Evolutionary conservation across 2,888 invertebrate genomes (phyloP).

Genomic region (Amblyjoppa fuscipennis): DNA sequence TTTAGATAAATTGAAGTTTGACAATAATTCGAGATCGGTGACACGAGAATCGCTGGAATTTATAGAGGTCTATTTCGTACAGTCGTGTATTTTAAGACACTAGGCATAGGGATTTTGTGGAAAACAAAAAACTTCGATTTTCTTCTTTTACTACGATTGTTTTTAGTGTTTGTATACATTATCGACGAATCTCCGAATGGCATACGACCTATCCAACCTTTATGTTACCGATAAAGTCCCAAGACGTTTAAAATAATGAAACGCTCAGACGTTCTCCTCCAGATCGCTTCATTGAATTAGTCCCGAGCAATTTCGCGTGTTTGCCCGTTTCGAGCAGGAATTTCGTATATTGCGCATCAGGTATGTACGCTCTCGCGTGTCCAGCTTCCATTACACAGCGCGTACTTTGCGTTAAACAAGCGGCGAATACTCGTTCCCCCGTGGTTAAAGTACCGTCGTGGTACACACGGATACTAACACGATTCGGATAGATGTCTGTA

Average conservation of each 20-base stretch:
- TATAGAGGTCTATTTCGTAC: too few relatives aligned
- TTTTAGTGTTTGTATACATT: background rate
- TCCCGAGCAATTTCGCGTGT: constrained; percentile 59
- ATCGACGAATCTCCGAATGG: background rate
- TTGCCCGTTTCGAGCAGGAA: constrained; percentile 43
- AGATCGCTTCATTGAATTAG: constrained; percentile 53
- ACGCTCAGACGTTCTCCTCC: background rate
- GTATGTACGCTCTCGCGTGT: constrained; percentile 55
- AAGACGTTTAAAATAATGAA: background rate
- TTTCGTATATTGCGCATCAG: constrained; percentile 47
- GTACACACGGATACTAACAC: constrained; percentile 10
- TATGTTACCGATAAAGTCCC: background rate
- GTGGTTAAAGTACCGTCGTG: constrained; percentile 55
- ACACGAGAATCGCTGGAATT: too few relatives aligned
- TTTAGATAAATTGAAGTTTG: too few relatives aligned
- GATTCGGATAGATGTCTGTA: background rate
- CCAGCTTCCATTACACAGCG: constrained; percentile 58
- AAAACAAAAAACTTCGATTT: background rate
- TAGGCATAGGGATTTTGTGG: background rate
- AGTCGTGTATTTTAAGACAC: background rate
- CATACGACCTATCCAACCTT: background rate
- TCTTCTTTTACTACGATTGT: background rate
- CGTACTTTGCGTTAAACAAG: constrained; percentile 63
- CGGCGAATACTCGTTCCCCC: constrained; percentile 50
- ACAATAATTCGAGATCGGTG: too few relatives aligned